Conservation (phyloP, 1,140 invertebrate genomes). For the Chelonus insularis region DNA sequence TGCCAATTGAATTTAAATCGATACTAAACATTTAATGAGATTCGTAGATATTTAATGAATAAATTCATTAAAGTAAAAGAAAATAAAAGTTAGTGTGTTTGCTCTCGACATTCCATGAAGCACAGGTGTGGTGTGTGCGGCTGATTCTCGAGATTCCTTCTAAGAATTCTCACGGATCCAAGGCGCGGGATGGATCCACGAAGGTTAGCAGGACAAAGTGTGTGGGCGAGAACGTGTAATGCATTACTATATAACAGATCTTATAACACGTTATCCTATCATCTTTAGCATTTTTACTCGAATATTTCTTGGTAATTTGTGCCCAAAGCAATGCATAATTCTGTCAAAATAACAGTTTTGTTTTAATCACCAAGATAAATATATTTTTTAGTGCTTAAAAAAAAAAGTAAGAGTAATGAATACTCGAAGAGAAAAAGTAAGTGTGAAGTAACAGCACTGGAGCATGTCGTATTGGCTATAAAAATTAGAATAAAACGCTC, state of each 20-base stretch:
- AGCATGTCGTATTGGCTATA: background rate
- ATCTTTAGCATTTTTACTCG: background rate
- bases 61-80: conserved; percentile 5
- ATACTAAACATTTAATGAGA: no score
- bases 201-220: conserved; percentile 24
- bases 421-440: background rate
- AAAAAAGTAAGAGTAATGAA: no score
- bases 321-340: no score
- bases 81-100: conserved; percentile 6
- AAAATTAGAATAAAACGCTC: conserved; percentile 22
- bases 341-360: no score
- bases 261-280: conserved; percentile 6
- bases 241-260: conserved; percentile 14
- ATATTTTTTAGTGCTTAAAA: no score
- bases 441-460: background rate
- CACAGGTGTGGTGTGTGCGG: conserved; percentile 16
- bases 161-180: conserved; percentile 23
- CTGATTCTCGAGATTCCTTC: conserved; percentile 19
- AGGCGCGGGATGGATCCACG: conserved; percentile 11
- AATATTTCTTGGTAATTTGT: background rate
- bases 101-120: background rate
- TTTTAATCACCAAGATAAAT: no score
- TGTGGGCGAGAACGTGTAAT: conserved; percentile 22
- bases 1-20: no score
- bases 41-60: background rate